A percentile compares a stretch with the other conserved stretches of the same genome.
These are phyloP conservation scores for Solea solea DNA, from an alignment of 2,113 vertebrate species.

Conservation along the genomic window DNA sequence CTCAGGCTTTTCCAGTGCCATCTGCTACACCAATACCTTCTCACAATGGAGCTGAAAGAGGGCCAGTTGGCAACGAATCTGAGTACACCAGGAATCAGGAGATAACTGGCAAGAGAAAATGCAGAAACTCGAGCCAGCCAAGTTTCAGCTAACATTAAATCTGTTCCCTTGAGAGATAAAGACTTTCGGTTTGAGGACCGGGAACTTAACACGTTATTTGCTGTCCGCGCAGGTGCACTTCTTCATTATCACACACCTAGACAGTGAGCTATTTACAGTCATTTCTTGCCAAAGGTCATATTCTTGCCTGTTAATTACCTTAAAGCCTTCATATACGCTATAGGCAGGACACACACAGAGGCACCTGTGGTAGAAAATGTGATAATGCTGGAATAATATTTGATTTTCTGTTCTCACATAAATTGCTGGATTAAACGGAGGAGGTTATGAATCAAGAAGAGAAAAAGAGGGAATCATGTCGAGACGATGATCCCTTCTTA, in stretches of 20 bases:
- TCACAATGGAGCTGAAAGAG: conserved; percentile 63
- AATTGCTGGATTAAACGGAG: conserved; percentile 4
- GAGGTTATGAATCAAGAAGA: conserved; percentile 3
- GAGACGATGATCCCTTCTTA: conserved; percentile 12
- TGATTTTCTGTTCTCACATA: background rate
- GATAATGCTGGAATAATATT: conserved; percentile 5
- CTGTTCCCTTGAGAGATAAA: conserved; percentile 54
- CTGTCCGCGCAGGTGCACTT: conserved; percentile 48
- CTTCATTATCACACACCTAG: conserved; percentile 31
- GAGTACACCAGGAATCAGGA: conserved; percentile 59
- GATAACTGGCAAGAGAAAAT: conserved; percentile 66
- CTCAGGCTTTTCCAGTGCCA: conserved; percentile 68
- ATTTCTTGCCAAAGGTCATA: conserved; percentile 45
- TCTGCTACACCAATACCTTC: conserved; percentile 75
- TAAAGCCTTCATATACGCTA: conserved; percentile 9
- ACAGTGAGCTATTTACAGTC: conserved; percentile 44
- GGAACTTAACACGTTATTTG: conserved; percentile 19
- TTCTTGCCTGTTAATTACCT: conserved; percentile 28
- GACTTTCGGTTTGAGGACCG: conserved; percentile 37
- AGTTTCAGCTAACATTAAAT: conserved; percentile 52
- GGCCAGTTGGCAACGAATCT: conserved; percentile 76
- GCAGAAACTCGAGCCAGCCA: conserved; percentile 54
- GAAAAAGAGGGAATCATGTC: conserved; percentile 8
- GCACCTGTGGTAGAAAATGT: conserved; percentile 5
- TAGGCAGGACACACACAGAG: conserved; percentile 5